phyloP scores from a whole-genome alignment of 2,888 invertebrate genomes.

The Lasiommata megera region DNA sequence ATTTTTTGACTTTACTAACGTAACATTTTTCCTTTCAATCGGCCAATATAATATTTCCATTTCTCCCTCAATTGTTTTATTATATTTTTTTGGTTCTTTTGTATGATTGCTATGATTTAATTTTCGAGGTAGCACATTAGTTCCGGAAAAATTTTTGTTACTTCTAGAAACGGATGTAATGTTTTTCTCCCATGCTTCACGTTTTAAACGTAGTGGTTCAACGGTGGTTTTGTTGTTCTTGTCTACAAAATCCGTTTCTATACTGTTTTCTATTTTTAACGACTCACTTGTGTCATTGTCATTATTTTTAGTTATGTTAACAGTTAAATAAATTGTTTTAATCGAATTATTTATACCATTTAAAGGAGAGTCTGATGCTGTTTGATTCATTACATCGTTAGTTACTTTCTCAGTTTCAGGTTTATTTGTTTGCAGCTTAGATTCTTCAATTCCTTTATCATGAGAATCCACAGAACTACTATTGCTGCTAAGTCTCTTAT shows the following conservation, averaged over 20 bases:
- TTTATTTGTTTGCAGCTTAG: slow-evolving; percentile 20
- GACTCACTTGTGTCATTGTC: slow-evolving; percentile 41
- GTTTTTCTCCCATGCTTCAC: slow-evolving; percentile 31
- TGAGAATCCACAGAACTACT: slow-evolving; percentile 17
- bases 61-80: slow-evolving; percentile 48
- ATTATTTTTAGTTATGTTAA: slow-evolving; percentile 51
- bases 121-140: neutral
- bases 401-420: neutral
- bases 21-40: slow-evolving; percentile 37
- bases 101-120: slow-evolving; percentile 30
- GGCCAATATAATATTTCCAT: slow-evolving; percentile 66
- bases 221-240: slow-evolving; percentile 38
- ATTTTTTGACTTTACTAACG: slow-evolving; percentile 42
- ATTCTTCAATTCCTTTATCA: slow-evolving; percentile 26
- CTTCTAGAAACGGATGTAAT: slow-evolving; percentile 7
- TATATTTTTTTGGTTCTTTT: slow-evolving; percentile 40
- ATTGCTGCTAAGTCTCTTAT: slow-evolving; percentile 32
- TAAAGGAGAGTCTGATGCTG: slow-evolving; percentile 27
- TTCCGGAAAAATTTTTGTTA: neutral
- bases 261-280: slow-evolving; percentile 52
- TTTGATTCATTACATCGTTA: slow-evolving; percentile 36
- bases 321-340: slow-evolving; percentile 47
- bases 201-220: slow-evolving; percentile 45
- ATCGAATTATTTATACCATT: slow-evolving; percentile 44
- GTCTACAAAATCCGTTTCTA: slow-evolving; percentile 53